Evolutionary conservation across 2,113 vertebrate genomes (phyloP), one percentile per base, ranked within the genome.

Genomic region (Saccopteryx leptura): DNA sequence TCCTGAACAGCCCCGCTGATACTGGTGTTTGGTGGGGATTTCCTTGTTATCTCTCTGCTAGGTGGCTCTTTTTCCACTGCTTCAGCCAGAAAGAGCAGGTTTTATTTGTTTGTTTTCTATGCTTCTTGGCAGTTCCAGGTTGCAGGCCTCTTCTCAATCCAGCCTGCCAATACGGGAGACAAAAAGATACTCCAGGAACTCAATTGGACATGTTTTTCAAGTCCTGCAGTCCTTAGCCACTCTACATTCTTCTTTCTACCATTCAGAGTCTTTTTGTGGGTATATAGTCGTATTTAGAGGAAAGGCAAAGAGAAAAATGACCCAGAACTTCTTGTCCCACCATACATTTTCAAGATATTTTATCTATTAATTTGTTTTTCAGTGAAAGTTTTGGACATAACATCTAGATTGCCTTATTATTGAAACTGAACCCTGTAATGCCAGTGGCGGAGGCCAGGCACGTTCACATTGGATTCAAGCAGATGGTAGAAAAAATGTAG

Each of bases 11-110:
- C 4, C 12, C 9, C 1, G 50, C 48, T 65, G 23, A 54, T 13
- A 1, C 0, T 24, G 26, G 8, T 2, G 1, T 8, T 71, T 33
- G 14, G 0, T 2, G 21, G 5, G 5, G 13, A 24, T 2, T 4
- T 90, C 26, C 26, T 14, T 58, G 33, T 13, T 63, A 26, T 54
- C 17, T 58, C 1, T 93, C 33, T 65, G 14, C 48, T n/a, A 48
- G 5, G 28, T 28, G 65, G 4, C 4, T 28, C 28, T 13, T 18
- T 88, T 50, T 15, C 9, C 0, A 71, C 19, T 18, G 12, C 7
- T 52, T 74, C 19, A 14, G 1, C 23, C 28, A 84, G 56, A 71
- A 33, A 52, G 50, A 65, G 18, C 4, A 83, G 54, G 1, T 1
- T 78, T 88, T 83, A 7, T 7, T 50, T 56, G 9, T 23, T 60